Evolutionary conservation across 2,113 vertebrate species (phyloP).

Genomic region (Prunella fulvescens): DNA sequence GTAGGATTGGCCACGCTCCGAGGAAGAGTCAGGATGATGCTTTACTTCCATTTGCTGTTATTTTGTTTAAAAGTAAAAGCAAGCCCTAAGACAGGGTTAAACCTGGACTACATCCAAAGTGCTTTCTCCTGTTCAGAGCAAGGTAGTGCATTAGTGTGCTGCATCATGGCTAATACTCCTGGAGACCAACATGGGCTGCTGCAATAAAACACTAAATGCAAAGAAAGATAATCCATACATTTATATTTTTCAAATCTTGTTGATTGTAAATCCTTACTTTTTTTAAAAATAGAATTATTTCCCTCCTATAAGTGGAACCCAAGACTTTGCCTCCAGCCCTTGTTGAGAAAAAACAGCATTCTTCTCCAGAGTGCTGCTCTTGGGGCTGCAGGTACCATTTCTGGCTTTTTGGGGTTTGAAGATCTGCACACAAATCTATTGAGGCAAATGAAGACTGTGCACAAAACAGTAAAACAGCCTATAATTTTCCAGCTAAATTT

Average conservation of each 20-base stretch:
- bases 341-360: not conserved
- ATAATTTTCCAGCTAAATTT: conserved; percentile 29
- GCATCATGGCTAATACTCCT: not conserved
- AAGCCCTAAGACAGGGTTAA: not conserved
- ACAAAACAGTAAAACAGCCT: not conserved
- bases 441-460: not conserved
- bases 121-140: conserved; percentile 27
- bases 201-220: not conserved
- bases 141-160: not conserved
- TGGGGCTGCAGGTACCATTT: not conserved
- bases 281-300: not conserved
- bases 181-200: not conserved
- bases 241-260: not conserved
- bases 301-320: not conserved
- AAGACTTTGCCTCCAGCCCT: not conserved
- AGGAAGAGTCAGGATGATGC: not conserved
- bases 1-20: accelerated
- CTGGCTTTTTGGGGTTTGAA: not conserved
- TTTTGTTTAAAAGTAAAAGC: not conserved
- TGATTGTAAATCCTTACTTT: not conserved
- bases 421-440: accelerated
- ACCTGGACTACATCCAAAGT: conserved; percentile 41
- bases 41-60: not conserved
- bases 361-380: not conserved
- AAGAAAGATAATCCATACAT: not conserved